Evolutionary conservation across 2,888 invertebrate genomes (phyloP), one percentile per base, ranked within the genome.

Genomic region (Drosophila helvetica): DNA sequence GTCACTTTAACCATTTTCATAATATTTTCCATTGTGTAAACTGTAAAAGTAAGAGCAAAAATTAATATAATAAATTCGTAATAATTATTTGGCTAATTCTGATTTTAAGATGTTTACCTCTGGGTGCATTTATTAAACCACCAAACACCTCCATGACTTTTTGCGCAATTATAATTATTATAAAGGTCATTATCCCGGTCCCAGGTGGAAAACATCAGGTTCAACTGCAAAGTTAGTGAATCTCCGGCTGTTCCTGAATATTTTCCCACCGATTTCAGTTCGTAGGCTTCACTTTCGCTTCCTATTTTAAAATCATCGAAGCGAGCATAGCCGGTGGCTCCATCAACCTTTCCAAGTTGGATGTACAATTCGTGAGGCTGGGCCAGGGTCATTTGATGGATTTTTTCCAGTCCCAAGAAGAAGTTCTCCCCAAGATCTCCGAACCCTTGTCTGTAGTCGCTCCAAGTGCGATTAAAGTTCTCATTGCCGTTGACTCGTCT

Each of bases 171-270:
- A 8, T 0, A 0, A 3, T 27, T 0, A 8, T 27, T 7, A 0
- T 3, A 0, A 8, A 0, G 2, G 27, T 27, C 27, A 27, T 27
- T 27, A 27, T 27, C 27, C 27, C 27, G 9, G 3, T 27, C 27
- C 8, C 8, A 27, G 0, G 27, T 27, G 8, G 27, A 9, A 27
- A 27, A 27, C 9, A 9, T 27, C 9, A 9, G 8, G 9, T 27
- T 2, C 8, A 27, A 9, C 3, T 27, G 9, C 7, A 1, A 0
- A 27, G 1, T 27, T 7, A 59, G n/a, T 6, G 43, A 54, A 17
- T 60, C 59, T 5, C 59, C 19, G 8, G 45, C 45, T n/a, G 27
- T 46, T 46, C 60, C 55, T 1, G 54, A 9, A 9, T 60, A 60
- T 3, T 54, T 8, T 2, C 54, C 59, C 17, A 60, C 15, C 3